Evolutionary conservation across 1,140 invertebrate species (phyloP).

Genomic region (Stratiolaelaps scimitus): DNA sequence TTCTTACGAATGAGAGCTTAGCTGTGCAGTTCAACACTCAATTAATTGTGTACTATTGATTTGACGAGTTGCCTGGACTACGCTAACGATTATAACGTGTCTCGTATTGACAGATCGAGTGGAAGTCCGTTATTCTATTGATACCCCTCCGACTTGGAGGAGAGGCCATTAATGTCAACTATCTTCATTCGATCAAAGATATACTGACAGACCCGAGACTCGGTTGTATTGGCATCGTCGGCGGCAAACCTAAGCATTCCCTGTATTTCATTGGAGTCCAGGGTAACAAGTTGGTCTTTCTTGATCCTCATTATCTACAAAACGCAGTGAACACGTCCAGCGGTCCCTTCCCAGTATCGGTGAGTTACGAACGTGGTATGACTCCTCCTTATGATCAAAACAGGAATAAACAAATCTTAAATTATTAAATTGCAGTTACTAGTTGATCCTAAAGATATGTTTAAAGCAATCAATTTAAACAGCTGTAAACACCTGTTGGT

Average conservation of each 20-base stretch:
- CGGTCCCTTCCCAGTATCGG: conserved; percentile 40
- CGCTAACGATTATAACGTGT: conserved; percentile 12
- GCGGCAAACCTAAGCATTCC: conserved; percentile 76
- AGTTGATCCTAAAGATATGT: no score
- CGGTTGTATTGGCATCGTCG: conserved; percentile 75
- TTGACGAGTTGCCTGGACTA: not conserved
- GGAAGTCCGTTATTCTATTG: conserved; percentile 56
- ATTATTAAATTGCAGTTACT: no score
- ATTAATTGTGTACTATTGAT: no score
- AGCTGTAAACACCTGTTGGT: not conserved
- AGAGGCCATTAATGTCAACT: conserved; percentile 67
- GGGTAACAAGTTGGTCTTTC: conserved; percentile 69
- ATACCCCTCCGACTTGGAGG: conserved; percentile 70
- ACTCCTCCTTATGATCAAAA: no score
- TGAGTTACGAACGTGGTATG: conserved; percentile 31
- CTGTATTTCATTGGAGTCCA: conserved; percentile 82
- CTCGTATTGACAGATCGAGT: conserved; percentile 50
- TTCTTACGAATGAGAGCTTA: not conserved
- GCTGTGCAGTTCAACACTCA: no score
- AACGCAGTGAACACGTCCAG: conserved; percentile 57
- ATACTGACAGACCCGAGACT: conserved; percentile 55
- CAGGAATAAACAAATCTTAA: no score
- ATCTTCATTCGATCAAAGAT: conserved; percentile 61
- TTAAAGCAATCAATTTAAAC: no score
- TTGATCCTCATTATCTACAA: conserved; percentile 86